Conservation (phyloP, 2,888 invertebrate genomes). For the Callyntrura sp. region DNA sequence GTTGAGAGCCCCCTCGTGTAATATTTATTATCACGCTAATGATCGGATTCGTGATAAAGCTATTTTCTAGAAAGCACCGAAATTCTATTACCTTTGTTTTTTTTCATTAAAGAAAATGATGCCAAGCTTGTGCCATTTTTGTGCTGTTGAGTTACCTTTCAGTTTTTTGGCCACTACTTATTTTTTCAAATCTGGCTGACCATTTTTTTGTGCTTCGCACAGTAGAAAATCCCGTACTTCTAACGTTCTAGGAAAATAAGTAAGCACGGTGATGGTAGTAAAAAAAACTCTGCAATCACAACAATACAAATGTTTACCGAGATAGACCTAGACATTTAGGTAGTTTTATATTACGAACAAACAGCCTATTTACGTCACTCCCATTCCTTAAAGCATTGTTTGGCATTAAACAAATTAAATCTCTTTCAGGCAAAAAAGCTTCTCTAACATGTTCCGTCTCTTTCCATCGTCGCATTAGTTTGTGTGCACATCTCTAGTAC, state of each 20-base stretch:
- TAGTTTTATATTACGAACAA: not conserved
- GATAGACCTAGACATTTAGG: not conserved
- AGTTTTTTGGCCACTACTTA: not conserved
- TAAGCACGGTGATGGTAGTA: no score
- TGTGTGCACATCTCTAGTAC: no score
- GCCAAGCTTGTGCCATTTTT: constrained; percentile 8
- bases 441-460: not conserved
- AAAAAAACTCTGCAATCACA: no score
- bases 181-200: not conserved
- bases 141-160: constrained; percentile 1
- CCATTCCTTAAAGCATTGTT: not conserved
- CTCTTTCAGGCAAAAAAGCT: not conserved
- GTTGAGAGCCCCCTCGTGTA: no score
- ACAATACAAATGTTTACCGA: no score
- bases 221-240: no score
- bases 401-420: constrained; percentile 4
- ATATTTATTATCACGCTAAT: constrained; percentile 1
- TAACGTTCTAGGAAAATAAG: no score
- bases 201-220: no score
- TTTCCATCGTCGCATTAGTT: no score
- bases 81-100: constrained; percentile 13
- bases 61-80: constrained; percentile 10
- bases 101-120: not conserved
- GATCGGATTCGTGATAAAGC: constrained; percentile 21
- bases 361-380: constrained; percentile 11